Percentiles rank a stretch among this genome's conserved stretches.
phyloP scores from a whole-genome alignment of 2,797 vertebrate genomes.

The Characodon lateralis region DNA sequence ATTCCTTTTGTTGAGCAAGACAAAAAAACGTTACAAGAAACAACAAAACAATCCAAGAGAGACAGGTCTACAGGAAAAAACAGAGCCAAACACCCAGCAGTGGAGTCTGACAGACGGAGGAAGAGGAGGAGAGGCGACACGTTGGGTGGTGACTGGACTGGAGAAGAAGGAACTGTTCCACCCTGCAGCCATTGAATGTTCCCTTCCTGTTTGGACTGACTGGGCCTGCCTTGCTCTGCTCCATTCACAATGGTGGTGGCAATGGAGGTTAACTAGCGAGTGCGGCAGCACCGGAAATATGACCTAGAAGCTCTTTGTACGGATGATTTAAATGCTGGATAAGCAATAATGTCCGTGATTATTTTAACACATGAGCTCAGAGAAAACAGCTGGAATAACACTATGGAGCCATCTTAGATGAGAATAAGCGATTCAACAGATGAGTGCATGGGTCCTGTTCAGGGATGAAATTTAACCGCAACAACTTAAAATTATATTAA shows the following conservation, averaged over 20 bases:
- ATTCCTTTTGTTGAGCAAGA: background rate
- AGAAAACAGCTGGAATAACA: background rate
- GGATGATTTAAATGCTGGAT: background rate
- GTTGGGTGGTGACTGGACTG: slow-evolving; percentile 49
- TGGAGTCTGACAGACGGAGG: slow-evolving; percentile 19
- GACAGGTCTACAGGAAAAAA: slow-evolving; percentile 2
- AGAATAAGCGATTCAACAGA: too few relatives aligned
- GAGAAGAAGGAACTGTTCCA: slow-evolving; percentile 83
- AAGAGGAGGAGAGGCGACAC: slow-evolving; percentile 42
- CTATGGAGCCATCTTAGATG: too few relatives aligned
- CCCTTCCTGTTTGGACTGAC: slow-evolving; percentile 84
- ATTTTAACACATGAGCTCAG: background rate
- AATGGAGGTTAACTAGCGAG: slow-evolving; percentile 24
- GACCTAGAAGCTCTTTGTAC: background rate
- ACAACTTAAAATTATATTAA: background rate
- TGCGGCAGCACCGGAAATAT: slow-evolving; percentile 23
- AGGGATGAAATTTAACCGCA: background rate
- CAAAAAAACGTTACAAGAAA: background rate
- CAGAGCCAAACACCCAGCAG: slow-evolving; percentile 4
- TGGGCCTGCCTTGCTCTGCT: slow-evolving; percentile 20
- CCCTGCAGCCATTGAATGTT: slow-evolving; percentile 85
- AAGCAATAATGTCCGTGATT: background rate
- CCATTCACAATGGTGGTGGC: slow-evolving; percentile 52
- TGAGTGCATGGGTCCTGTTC: background rate
- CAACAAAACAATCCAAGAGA: background rate